Evolutionary conservation across 2,113 vertebrate genomes (phyloP), one percentile per base, ranked within the genome.

Genomic region (Pipa parva): DNA sequence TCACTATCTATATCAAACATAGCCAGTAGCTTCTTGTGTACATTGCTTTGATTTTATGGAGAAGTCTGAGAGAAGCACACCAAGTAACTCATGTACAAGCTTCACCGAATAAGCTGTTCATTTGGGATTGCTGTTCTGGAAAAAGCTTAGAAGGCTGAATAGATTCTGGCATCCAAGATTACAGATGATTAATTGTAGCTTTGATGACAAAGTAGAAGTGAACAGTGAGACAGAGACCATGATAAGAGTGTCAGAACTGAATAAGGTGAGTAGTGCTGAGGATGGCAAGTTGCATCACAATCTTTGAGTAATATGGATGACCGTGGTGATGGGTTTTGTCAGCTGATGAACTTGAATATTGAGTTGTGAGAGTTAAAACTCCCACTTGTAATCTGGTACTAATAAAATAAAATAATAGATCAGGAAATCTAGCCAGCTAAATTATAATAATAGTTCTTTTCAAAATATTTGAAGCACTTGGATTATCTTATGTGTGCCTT

Each of bases 151-250:
- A 77, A 75, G 59, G 58, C 65, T 1, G 1, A 82, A 75, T 70
- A 58, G 76, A 72, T 71, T 82, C 68, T 81, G 77, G 76, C 77
- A 63, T 73, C 71, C 78, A 3, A 77, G 75, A 78, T 82, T 79
- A 74, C 73, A 71, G 72, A 63, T 81, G 77, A 81, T 82, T 78
- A 83, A 82, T 85, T 81, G 72, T 75, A 77, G 49, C 81, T 72
- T 72, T 60, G 61, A 77, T 73, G 70, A 65, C 62, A 74, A 75
- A 64, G 61, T 64, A 74, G 52, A 71, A 77, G 63, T 71, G 70
- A 76, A 71, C 77, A 76, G 71, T 73, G 55, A 76, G 79, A 63
- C 72, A 75, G 60, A 74, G 66, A 75, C 56, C 67, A 66, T 72
- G 71, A 64, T 63, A 71, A 63, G 74, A 71, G 39, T 64, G 22